Evolutionary conservation across 2,888 invertebrate genomes (phyloP), one percentile per base, ranked within the genome.

Genomic region (Plebejus argus): DNA sequence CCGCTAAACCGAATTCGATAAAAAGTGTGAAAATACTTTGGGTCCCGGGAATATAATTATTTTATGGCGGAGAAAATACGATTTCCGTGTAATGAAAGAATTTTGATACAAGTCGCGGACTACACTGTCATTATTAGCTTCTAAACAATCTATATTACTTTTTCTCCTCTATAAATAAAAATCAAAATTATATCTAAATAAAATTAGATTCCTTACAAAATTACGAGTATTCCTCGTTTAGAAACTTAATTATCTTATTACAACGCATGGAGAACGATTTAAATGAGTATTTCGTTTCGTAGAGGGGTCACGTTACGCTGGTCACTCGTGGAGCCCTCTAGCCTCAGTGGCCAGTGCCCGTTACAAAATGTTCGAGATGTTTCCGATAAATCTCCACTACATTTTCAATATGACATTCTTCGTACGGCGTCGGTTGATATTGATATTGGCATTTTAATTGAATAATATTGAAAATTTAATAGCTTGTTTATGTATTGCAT

Each of bases 311-410:
- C 1, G 28, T 33, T 81, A 83, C 4, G 18, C 79, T 86, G 89
- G 90, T 77, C 78, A 76, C 82, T 82, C 81, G 80, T 88, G 82
- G 81, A 84, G 85, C 85, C 85, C 86, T 86, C 87, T 88, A 84
- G 83, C 80, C 78, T 78, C 78, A 71, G 79, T 81, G 86, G 86
- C 83, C 78, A 71, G 79, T 81, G 86, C 86, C 83, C 86, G 87
- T 86, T 83, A 80, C 83, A 82, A 83, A 82, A 82, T 81, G 79
- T 79, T 89, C 83, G 86, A 90, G 90, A 89, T 89, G 85, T 90
- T 90, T 89, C 90, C 90, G 85, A 90, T 90, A 90, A 88, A 88
- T 86, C 87, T 86, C 83, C 81, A 81, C 86, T 84, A n/a, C 82
- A 82, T 84, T 84, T 86, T 86, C 85, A 84, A 74, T 85, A 83